Conservation (phyloP, 1,140 invertebrate species). For the Pararge aegeria region DNA sequence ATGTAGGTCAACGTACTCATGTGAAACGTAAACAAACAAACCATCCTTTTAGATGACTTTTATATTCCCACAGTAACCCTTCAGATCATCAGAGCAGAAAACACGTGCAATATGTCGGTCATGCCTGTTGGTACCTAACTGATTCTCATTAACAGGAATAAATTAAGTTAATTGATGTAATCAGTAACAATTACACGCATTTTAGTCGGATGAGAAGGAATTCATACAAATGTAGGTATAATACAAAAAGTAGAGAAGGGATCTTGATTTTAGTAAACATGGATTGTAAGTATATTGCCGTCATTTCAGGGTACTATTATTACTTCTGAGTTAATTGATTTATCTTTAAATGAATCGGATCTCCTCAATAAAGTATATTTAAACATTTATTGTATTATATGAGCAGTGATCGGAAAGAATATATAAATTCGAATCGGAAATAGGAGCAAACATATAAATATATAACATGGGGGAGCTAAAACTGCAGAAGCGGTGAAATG, state of each 20-base stretch:
- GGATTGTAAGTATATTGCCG: no score
- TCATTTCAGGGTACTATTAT: no score
- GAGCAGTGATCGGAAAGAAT: background rate
- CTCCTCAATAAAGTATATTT: no score
- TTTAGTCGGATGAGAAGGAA: constrained; percentile 3
- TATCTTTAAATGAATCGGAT: no score
- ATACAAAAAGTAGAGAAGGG: no score
- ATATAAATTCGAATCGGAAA: background rate
- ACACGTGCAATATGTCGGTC: constrained; percentile 56
- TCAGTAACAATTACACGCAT: constrained; percentile 22
- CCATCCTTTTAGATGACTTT: constrained; percentile 2
- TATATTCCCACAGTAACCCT: constrained; percentile 6
- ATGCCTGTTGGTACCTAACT: constrained; percentile 46
- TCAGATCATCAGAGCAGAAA: constrained; percentile 40
- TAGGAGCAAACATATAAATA: constrained; percentile 3
- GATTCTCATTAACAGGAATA: constrained; percentile 38
- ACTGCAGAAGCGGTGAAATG: constrained; percentile 4
- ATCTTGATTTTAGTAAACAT: no score
- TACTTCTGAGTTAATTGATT: no score
- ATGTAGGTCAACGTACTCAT: constrained; percentile 3
- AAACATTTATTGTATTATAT: no score
- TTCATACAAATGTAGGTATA: background rate
- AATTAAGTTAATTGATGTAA: constrained; percentile 29
- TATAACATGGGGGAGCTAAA: background rate
- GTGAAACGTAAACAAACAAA: constrained; percentile 9